A percentile compares a stretch with the other conserved stretches of the same genome.
phyloP scores from a whole-genome alignment of 2,113 vertebrate genomes.

The Telmatochromis sp. region DNA sequence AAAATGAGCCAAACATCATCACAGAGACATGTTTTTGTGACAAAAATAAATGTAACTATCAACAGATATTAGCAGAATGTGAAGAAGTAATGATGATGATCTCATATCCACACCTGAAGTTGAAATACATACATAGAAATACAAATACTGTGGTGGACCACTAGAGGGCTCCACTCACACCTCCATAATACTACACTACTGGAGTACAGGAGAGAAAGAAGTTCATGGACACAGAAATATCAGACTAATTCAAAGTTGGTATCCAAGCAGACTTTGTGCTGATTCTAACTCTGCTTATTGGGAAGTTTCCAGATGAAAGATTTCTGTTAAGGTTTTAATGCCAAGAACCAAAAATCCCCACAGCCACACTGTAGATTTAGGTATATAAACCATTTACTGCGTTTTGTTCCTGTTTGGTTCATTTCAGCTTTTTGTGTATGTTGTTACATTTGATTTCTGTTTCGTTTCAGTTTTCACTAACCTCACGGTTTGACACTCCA shows the following conservation, averaged over 20 bases:
- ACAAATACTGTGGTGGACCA: neutral
- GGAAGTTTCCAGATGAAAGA: neutral
- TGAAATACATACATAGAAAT: neutral
- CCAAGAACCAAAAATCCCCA: neutral
- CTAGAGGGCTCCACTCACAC: no score
- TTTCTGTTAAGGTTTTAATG: neutral
- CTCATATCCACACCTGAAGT: neutral
- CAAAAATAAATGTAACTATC: neutral
- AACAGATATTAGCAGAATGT: neutral
- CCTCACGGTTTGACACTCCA: conserved; percentile 55
- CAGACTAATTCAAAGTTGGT: neutral
- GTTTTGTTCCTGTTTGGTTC: neutral
- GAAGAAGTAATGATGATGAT: neutral
- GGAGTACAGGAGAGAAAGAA: neutral
- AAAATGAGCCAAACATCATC: neutral
- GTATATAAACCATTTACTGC: neutral
- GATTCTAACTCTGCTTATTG: neutral
- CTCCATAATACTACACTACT: no score
- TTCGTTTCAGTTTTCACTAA: conserved; percentile 67
- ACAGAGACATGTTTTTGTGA: neutral
- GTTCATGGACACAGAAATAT: neutral
- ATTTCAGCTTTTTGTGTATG: conserved; percentile 31
- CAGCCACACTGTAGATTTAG: neutral
- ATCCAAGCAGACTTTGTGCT: neutral
- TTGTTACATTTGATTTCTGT: conserved; percentile 1